phyloP scores from a whole-genome alignment of 1,140 invertebrate species.

The Drosophila pseudoananassae region DNA sequence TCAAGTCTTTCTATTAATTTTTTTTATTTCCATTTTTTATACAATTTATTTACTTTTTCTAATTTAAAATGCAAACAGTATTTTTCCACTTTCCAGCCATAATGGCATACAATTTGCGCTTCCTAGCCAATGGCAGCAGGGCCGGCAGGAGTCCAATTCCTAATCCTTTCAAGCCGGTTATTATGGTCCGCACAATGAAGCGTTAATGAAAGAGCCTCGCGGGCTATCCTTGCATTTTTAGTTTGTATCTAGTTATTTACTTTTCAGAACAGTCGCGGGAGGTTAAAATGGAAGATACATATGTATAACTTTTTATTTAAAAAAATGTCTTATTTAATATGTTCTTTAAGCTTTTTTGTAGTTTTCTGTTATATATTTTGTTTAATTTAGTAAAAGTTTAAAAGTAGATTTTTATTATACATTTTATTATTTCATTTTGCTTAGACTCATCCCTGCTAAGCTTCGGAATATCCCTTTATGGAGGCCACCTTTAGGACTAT shows the following conservation, averaged over 20 bases:
- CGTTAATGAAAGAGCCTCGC: conserved; percentile 58
- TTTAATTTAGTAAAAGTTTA: too few species aligned
- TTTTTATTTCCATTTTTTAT: not conserved
- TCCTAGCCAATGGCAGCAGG: conserved; percentile 27
- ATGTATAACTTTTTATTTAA: not conserved
- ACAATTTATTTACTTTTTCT: conserved; percentile 8
- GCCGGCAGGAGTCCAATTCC: conserved; percentile 27
- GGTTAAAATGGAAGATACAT: not conserved
- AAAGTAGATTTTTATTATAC: not conserved
- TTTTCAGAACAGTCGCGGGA: not conserved
- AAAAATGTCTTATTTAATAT: not conserved
- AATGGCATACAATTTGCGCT: conserved; percentile 31
- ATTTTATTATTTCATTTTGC: not conserved
- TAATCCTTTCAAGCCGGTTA: conserved; percentile 44
- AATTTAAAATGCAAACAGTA: conserved; percentile 11
- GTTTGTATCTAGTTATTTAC: not conserved
- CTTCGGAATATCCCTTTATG: not conserved
- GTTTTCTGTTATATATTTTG: not conserved
- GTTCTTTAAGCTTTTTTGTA: too few species aligned
- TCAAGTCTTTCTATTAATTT: too few species aligned
- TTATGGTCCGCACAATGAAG: conserved; percentile 47
- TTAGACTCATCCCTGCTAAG: not conserved
- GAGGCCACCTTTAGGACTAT: not conserved
- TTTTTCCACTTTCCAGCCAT: not conserved
- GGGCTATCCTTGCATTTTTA: conserved; percentile 21